Conservation (phyloP, 2,113 vertebrate genomes). For the Rousettus leschenaultii region DNA sequence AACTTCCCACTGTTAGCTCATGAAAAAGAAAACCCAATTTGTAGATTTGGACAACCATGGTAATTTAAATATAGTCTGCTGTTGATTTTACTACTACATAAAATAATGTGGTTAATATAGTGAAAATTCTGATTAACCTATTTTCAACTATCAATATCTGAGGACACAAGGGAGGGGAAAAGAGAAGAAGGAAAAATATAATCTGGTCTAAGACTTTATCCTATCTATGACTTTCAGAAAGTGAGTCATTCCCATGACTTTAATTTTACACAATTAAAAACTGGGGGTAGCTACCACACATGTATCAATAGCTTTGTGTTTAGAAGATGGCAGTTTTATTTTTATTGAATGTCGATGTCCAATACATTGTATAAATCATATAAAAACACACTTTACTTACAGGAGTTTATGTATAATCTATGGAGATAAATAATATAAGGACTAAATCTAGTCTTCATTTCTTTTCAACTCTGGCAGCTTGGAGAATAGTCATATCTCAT, state of each 20-base stretch:
- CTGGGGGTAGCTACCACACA: background rate
- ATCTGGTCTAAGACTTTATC: background rate
- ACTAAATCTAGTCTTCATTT: background rate
- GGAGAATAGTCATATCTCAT: background rate
- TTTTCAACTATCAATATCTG: slow-evolving; percentile 2
- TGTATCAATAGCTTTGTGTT: background rate
- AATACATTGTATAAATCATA: background rate
- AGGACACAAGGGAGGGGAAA: background rate
- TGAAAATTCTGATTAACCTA: background rate
- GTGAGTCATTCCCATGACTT: background rate
- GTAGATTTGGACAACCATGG: background rate
- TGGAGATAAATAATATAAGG: background rate
- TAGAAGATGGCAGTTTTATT: background rate
- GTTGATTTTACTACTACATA: slow-evolving; percentile 23
- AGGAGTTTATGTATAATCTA: background rate
- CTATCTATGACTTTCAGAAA: background rate
- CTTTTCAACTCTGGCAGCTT: background rate
- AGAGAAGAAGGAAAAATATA: background rate
- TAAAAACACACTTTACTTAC: background rate
- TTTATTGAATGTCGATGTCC: slow-evolving; percentile 1
- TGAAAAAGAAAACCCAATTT: slow-evolving; percentile 43
- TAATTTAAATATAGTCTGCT: slow-evolving; percentile 44
- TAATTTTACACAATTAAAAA: slow-evolving; percentile 35
- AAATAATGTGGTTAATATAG: background rate
- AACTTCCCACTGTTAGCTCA: slow-evolving; percentile 14